Conservation (phyloP, 2,113 vertebrate species). For the Grantiella picta region DNA sequence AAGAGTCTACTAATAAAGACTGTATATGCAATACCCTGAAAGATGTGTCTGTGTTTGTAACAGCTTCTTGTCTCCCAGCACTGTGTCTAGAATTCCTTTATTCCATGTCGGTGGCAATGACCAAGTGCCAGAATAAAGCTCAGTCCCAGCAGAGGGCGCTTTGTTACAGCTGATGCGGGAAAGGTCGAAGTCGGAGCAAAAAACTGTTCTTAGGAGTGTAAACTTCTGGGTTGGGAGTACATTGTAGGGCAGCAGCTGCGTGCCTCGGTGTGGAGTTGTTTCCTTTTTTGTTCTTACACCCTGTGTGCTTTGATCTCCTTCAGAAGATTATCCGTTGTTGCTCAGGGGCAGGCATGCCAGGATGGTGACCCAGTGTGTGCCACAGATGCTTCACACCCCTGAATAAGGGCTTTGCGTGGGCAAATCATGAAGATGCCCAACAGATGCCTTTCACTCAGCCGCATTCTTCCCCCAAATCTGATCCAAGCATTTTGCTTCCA, state of each 20-base stretch:
- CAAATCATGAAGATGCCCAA: neutral
- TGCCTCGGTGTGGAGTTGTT: fast-evolving
- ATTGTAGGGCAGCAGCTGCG: fast-evolving
- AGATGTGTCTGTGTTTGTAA: fast-evolving
- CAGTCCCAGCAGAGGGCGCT: slow-evolving; percentile 44
- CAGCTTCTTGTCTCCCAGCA: fast-evolving
- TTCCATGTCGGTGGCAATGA: fast-evolving
- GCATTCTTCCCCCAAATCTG: fast-evolving
- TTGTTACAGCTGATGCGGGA: neutral
- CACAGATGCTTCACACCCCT: fast-evolving
- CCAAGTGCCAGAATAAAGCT: fast-evolving
- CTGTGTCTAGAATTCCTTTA: neutral
- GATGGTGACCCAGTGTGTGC: fast-evolving
- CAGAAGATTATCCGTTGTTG: fast-evolving
- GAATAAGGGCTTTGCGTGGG: fast-evolving
- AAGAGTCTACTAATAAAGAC: neutral
- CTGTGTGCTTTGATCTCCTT: neutral
- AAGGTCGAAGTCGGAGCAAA: fast-evolving
- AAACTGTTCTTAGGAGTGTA: fast-evolving
- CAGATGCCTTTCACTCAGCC: neutral
- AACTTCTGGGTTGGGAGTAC: neutral
- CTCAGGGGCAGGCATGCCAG: neutral
- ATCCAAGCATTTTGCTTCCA: fast-evolving
- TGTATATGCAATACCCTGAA: neutral
- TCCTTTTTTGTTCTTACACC: neutral